These are phyloP conservation scores for Coptodon bakossiorum DNA, from an alignment of 2,113 vertebrate species.

Conservation along the genomic window DNA sequence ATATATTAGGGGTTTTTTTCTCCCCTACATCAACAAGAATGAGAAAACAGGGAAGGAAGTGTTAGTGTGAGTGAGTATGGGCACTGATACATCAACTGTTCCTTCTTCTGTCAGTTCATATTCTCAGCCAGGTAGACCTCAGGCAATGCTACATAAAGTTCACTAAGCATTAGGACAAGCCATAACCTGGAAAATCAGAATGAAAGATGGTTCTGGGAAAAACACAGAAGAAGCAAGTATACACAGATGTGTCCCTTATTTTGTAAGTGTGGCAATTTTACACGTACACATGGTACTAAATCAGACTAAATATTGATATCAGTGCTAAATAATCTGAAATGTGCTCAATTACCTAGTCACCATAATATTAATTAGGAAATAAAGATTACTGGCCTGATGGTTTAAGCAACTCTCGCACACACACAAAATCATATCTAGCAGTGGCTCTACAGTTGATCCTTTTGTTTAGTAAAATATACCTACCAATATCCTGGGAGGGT, in stretches of 20 bases:
- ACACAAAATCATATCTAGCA: neutral
- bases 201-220: neutral
- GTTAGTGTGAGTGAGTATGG: neutral
- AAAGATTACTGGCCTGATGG: neutral
- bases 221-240: neutral
- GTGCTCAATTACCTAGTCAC: neutral
- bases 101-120: constrained; percentile 13
- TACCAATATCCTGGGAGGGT: neutral
- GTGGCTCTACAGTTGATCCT: neutral
- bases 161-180: constrained; percentile 22
- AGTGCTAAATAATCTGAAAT: neutral
- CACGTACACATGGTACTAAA: neutral
- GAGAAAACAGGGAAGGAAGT: neutral
- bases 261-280: neutral
- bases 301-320: neutral
- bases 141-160: constrained; percentile 16
- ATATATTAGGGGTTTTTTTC: neutral
- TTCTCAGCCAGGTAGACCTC: constrained; percentile 5
- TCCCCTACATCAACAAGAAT: neutral
- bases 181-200: constrained; percentile 12
- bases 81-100: constrained; percentile 40
- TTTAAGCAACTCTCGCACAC: neutral
- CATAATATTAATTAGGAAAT: neutral
- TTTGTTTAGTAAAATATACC: neutral
- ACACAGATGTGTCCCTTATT: neutral